Percentiles rank a stretch among this genome's conserved stretches.
Conservation (phyloP, 1,140 invertebrate genomes). For the Achroia grisella region DNA sequence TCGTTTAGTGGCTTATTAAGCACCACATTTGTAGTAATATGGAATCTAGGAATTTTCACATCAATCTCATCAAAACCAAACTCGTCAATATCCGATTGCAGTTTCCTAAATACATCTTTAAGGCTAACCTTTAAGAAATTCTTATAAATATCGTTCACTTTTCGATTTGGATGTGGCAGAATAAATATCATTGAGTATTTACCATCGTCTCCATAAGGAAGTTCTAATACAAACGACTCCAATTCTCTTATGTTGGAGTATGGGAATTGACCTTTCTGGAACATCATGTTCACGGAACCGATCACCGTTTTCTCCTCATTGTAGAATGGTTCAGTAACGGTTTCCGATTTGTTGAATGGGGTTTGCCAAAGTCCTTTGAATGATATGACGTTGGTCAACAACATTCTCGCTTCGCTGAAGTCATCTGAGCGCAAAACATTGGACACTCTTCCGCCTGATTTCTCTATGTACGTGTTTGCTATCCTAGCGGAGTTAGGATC, state of each 20-base stretch:
- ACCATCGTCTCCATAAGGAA: slow-evolving; percentile 74
- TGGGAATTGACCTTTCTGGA: slow-evolving; percentile 65
- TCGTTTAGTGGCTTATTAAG: slow-evolving; percentile 74
- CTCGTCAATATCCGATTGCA: slow-evolving; percentile 52
- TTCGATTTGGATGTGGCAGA: slow-evolving; percentile 37
- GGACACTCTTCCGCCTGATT: slow-evolving; percentile 45
- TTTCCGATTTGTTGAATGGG: slow-evolving; percentile 79
- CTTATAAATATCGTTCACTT: slow-evolving; percentile 36
- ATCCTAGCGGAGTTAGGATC: slow-evolving; percentile 36
- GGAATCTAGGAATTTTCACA: slow-evolving; percentile 81
- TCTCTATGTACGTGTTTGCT: slow-evolving; percentile 45
- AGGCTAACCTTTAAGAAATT: slow-evolving; percentile 31
- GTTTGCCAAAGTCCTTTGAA: slow-evolving; percentile 87
- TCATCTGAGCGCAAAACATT: slow-evolving; percentile 61
- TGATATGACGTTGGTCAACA: slow-evolving; percentile 86
- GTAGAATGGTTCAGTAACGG: slow-evolving; percentile 73
- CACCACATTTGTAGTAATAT: slow-evolving; percentile 77
- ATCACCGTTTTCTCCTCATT: slow-evolving; percentile 68
- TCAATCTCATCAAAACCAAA: slow-evolving; percentile 75
- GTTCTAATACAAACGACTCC: slow-evolving; percentile 60
- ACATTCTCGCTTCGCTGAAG: slow-evolving; percentile 75
- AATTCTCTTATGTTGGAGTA: slow-evolving; percentile 70
- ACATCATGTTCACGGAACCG: slow-evolving; percentile 77
- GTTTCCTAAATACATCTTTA: slow-evolving; percentile 49
- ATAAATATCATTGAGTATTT: slow-evolving; percentile 54